Evolutionary conservation across 35 echinoderm and acorn worm genomes (phyloP).

Genomic region (Anneissia japonica): DNA sequence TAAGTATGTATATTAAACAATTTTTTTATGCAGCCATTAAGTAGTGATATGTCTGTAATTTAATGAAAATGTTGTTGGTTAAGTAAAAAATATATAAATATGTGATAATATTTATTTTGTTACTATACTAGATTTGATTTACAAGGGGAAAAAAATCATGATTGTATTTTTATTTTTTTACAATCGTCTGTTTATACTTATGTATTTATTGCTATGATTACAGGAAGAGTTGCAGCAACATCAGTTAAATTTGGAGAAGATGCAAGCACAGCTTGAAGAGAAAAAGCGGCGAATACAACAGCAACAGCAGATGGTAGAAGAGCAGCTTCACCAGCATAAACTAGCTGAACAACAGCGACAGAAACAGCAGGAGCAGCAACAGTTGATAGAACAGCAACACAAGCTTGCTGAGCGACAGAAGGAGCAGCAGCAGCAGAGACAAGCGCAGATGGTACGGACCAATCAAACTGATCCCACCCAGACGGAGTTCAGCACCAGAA

Average conservation of each 20-base stretch:
- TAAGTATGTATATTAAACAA: too few relatives aligned
- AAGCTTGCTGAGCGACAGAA: background rate
- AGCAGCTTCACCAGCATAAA: slow-evolving; percentile 50
- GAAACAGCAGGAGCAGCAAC: slow-evolving; percentile 8
- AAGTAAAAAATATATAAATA: too few relatives aligned
- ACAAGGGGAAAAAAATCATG: too few relatives aligned
- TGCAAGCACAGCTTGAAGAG: slow-evolving; percentile 74
- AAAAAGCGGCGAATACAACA: slow-evolving; percentile 49
- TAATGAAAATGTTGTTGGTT: too few relatives aligned
- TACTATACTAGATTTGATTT: too few relatives aligned
- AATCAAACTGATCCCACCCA: background rate
- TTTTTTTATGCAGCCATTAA: too few relatives aligned
- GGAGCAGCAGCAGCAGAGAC: background rate
- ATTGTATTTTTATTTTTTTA: too few relatives aligned
- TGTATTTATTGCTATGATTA: too few relatives aligned
- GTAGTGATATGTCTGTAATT: too few relatives aligned
- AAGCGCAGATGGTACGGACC: background rate
- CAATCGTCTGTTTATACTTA: too few relatives aligned
- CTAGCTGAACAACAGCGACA: slow-evolving; percentile 26
- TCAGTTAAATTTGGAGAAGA: slow-evolving; percentile 51
- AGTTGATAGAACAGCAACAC: slow-evolving; percentile 18
- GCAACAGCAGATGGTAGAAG: slow-evolving; percentile 69
- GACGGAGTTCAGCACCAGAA: background rate
- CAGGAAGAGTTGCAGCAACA: slow-evolving; percentile 82
- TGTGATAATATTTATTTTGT: too few relatives aligned